phyloP scores from a whole-genome alignment of 2,888 invertebrate species.

The Ceriagrion tenellum region DNA sequence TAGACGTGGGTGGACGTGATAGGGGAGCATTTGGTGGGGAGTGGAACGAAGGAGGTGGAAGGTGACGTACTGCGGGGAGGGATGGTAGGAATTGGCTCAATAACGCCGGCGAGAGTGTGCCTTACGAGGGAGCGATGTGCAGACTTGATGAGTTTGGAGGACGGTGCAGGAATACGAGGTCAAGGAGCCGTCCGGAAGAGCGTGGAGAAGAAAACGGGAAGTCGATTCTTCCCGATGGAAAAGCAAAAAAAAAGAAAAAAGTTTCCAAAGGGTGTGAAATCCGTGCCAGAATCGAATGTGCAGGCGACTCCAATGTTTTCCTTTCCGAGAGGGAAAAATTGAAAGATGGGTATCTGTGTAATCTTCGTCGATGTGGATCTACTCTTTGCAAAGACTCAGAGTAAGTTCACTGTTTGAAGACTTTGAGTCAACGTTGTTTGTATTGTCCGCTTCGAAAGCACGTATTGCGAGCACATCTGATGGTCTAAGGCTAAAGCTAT shows the following conservation, averaged over 20 bases:
- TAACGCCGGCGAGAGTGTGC: neutral
- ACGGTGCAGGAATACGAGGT: neutral
- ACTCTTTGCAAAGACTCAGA: too few relatives aligned
- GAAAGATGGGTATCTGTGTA: too few relatives aligned
- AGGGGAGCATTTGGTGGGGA: neutral
- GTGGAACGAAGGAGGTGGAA: neutral
- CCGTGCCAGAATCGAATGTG: too few relatives aligned
- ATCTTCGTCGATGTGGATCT: too few relatives aligned
- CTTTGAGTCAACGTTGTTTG: too few relatives aligned
- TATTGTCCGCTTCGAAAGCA: neutral
- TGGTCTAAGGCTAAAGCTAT: neutral
- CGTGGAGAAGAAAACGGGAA: neutral
- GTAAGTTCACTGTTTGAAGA: too few relatives aligned
- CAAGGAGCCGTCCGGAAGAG: neutral
- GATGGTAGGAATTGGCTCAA: neutral
- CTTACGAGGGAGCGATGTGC: neutral
- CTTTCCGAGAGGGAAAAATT: too few relatives aligned
- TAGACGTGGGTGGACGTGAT: neutral
- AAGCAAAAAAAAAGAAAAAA: neutral
- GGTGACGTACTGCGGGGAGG: neutral
- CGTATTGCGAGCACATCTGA: neutral
- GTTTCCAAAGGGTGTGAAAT: too few relatives aligned
- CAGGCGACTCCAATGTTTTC: too few relatives aligned
- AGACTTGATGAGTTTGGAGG: slow-evolving; percentile 3
- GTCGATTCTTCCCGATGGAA: neutral